Percentiles rank a stretch among this genome's conserved stretches.
phyloP scores from a whole-genome alignment of 2,113 vertebrate species.

The Ceuthmochares aereus region DNA sequence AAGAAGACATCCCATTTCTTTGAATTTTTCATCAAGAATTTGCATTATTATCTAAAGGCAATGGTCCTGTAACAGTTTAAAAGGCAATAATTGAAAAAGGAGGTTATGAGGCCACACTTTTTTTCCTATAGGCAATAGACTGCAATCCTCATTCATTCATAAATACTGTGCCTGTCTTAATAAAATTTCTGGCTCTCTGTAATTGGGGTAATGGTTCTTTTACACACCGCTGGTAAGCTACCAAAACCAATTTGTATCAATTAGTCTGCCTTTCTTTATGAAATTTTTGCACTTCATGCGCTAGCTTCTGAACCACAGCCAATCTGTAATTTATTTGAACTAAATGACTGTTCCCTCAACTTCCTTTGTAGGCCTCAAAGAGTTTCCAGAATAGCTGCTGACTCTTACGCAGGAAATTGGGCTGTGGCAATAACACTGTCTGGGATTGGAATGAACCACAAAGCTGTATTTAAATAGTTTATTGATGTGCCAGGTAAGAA shows the following conservation, averaged over 20 bases:
- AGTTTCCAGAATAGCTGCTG: neutral
- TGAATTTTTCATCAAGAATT: neutral
- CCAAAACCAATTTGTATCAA: neutral
- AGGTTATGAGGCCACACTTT: neutral
- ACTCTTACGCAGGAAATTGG: neutral
- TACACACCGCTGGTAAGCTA: neutral
- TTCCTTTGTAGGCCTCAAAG: neutral
- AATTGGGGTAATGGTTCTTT: neutral
- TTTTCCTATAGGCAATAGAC: neutral
- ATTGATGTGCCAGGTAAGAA: neutral
- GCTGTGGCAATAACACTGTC: neutral
- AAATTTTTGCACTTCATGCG: neutral
- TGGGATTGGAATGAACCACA: neutral
- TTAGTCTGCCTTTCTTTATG: constrained; percentile 4
- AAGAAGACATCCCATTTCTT: neutral
- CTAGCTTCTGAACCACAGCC: neutral
- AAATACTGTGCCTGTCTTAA: neutral
- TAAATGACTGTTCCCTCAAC: neutral
- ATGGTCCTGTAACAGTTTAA: neutral
- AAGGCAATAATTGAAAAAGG: neutral
- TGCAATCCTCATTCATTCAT: neutral
- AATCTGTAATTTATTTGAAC: neutral
- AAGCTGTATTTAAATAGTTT: neutral
- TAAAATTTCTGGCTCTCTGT: neutral
- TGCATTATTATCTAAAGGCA: neutral